Evolutionary conservation across 2,888 invertebrate species (phyloP).

Genomic region (Orthosia gracilis): DNA sequence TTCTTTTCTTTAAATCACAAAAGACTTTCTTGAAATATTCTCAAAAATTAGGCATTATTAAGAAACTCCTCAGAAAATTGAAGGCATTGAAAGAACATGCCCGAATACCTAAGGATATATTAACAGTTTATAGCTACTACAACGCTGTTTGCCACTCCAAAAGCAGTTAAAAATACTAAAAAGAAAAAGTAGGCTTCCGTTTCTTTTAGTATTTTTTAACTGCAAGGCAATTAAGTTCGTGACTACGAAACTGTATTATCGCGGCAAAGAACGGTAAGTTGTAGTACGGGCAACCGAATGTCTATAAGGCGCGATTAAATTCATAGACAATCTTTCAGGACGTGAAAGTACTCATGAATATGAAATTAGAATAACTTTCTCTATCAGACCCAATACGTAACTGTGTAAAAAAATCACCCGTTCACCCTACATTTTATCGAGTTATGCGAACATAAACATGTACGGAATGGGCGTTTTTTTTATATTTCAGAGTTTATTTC

Average conservation of each 20-base stretch:
- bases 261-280: not conserved
- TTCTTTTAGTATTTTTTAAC: conserved; percentile 24
- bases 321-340: too few relatives aligned
- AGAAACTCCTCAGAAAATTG: not conserved
- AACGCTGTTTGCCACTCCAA: conserved; percentile 16
- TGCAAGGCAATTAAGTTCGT: conserved; percentile 23
- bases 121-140: conserved; percentile 15
- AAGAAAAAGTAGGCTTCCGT: not conserved
- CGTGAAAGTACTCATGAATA: too few relatives aligned
- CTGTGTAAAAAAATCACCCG: too few relatives aligned
- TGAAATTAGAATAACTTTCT: too few relatives aligned
- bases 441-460: too few relatives aligned
- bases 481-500: too few relatives aligned
- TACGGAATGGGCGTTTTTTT: too few relatives aligned
- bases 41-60: not conserved
- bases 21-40: conserved; percentile 1
- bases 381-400: too few relatives aligned
- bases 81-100: conserved; percentile 5
- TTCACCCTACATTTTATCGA: too few relatives aligned
- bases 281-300: not conserved
- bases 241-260: conserved; percentile 11
- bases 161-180: conserved; percentile 28
- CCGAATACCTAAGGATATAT: conserved; percentile 11
- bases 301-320: too few relatives aligned
- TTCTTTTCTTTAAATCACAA: too few relatives aligned